Percentiles rank a stretch among this genome's conserved stretches.
Evolutionary conservation across 2,888 invertebrate genomes (phyloP).

Genomic region (Coleophora flavipennella): DNA sequence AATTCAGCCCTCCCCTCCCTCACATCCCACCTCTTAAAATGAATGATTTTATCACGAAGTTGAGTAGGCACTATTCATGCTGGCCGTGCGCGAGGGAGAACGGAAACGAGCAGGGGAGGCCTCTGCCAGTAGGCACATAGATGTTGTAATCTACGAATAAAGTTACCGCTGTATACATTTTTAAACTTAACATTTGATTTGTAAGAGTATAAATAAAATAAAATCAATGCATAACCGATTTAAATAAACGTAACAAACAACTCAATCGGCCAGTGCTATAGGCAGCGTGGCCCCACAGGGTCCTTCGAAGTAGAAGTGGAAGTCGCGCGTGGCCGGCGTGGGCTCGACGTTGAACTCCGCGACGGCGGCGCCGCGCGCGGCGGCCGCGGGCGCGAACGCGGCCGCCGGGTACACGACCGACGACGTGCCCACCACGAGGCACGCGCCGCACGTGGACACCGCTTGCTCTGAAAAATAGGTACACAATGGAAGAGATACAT

Average conservation of each 20-base stretch:
- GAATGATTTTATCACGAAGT: too few species aligned
- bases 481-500: background rate
- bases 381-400: constrained; percentile 87
- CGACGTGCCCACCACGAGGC: constrained; percentile 88
- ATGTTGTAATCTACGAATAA: too few species aligned
- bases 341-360: constrained; percentile 66
- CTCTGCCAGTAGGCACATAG: too few species aligned
- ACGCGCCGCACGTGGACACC: constrained; percentile 81
- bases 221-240: too few species aligned
- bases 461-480: constrained; percentile 62
- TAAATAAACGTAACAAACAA: background rate
- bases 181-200: too few species aligned
- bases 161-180: too few species aligned
- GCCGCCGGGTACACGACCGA: constrained; percentile 91
- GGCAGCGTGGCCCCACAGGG: constrained; percentile 58
- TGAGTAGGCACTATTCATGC: too few species aligned
- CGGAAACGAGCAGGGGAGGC: too few species aligned
- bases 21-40: too few species aligned
- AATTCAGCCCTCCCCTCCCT: too few species aligned
- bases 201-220: too few species aligned
- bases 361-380: constrained; percentile 73
- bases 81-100: too few species aligned
- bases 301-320: constrained; percentile 61
- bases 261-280: constrained; percentile 37
- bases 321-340: constrained; percentile 51